Conservation (phyloP, 37 sponge, comb jelly and placozoan genomes). For the Aplysina aerophoba region DNA sequence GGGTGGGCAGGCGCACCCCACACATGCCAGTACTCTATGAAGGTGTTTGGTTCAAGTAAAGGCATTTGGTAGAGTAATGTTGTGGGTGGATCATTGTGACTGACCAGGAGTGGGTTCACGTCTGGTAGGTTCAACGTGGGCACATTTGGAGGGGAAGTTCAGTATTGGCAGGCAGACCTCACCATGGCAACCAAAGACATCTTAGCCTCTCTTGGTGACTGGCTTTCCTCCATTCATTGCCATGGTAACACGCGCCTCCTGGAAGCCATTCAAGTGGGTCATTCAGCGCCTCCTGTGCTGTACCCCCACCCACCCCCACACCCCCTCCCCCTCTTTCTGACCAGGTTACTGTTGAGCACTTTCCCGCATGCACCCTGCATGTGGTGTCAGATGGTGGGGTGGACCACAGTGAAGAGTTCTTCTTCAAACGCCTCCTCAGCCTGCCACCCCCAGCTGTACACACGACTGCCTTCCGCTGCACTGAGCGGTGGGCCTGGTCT, state of each 20-base stretch:
- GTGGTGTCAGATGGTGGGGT: constrained; percentile 1
- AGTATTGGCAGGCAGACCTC: neutral
- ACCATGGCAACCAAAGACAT: constrained; percentile 16
- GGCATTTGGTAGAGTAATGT: too few relatives aligned
- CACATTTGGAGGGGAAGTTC: neutral
- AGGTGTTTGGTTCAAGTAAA: too few relatives aligned
- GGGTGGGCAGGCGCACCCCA: neutral
- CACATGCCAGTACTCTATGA: neutral
- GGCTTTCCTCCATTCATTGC: neutral
- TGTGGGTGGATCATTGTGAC: too few relatives aligned
- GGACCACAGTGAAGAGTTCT: constrained; percentile 20
- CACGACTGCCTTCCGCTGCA: neutral
- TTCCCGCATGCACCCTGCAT: neutral
- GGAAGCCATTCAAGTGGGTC: constrained; percentile 1
- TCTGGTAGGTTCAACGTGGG: neutral
- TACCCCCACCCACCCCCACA: too few relatives aligned
- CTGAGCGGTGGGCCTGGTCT: neutral
- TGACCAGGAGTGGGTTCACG: too few relatives aligned
- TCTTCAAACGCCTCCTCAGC: neutral
- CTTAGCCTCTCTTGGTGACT: neutral
- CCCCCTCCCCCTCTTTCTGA: too few relatives aligned
- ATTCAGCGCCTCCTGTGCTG: too few relatives aligned
- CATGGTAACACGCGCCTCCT: constrained; percentile 10
- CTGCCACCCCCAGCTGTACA: neutral
- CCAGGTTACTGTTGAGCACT: too few relatives aligned